Conservation (phyloP, 2,113 vertebrate species). For the Notothenia rossii region DNA sequence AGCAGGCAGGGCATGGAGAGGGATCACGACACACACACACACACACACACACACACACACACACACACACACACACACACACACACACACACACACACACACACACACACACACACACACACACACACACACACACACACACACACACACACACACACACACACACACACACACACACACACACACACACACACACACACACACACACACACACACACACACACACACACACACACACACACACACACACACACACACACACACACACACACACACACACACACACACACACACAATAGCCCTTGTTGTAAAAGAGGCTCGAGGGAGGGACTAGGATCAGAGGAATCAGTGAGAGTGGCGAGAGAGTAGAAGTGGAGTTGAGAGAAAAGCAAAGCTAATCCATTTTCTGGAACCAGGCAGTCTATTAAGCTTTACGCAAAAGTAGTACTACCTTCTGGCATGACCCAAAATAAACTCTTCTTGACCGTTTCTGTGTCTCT, state of each 20-base stretch:
- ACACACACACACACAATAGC: background rate
- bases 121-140: background rate
- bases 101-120: slow-evolving; percentile 1
- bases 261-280: slow-evolving; percentile 15
- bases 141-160: slow-evolving; percentile 13
- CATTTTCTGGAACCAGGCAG: slow-evolving; percentile 43
- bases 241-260: background rate
- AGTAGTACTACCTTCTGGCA: slow-evolving; percentile 9
- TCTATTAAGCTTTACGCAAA: slow-evolving; percentile 50
- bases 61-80: too few relatives aligned
- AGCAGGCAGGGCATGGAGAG: slow-evolving; percentile 36
- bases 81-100: too few relatives aligned
- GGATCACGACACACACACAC: slow-evolving; percentile 34
- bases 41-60: background rate
- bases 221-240: slow-evolving; percentile 21
- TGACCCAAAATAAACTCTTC: slow-evolving; percentile 28
- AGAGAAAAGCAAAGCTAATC: slow-evolving; percentile 53
- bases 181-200: slow-evolving; percentile 15
- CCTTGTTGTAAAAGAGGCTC: background rate
- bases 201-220: slow-evolving; percentile 9
- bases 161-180: slow-evolving; percentile 9
- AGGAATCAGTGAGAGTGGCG: slow-evolving; percentile 12
- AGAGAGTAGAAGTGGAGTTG: slow-evolving; percentile 7
- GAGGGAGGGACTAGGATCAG: slow-evolving; percentile 6
- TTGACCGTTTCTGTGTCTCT: background rate